These are phyloP conservation scores for Atta cephalotes DNA, from an alignment of 1,140 invertebrate genomes.

Conservation along the genomic window DNA sequence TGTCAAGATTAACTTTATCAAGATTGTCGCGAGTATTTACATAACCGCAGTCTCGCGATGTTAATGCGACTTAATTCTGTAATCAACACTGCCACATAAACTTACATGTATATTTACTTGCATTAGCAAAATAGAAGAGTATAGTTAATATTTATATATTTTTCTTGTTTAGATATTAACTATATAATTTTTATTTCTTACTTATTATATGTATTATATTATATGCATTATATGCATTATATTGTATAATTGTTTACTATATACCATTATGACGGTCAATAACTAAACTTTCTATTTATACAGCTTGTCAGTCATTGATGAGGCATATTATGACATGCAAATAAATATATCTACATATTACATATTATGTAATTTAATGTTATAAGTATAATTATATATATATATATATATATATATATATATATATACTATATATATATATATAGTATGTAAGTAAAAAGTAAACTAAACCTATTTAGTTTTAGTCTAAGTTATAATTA, in stretches of 20 bases:
- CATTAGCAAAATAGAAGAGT: not conserved
- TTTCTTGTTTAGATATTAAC: not conserved
- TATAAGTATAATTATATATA: not conserved
- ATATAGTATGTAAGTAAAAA: too few species aligned
- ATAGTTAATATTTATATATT: not conserved
- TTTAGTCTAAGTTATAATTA: too few species aligned
- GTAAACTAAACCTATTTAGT: too few species aligned
- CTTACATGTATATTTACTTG: not conserved
- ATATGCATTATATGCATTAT: not conserved
- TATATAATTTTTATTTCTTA: not conserved
- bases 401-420: too few species aligned
- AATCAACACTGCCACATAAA: not conserved
- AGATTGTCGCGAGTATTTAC: slow-evolving; percentile 5
- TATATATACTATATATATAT: too few species aligned
- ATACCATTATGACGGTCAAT: not conserved
- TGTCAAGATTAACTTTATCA: slow-evolving; percentile 33
- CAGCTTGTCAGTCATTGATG: not conserved
- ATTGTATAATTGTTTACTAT: not conserved
- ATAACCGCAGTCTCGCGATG: not conserved
- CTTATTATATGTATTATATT: not conserved
- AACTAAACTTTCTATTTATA: not conserved
- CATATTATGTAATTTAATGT: not conserved
- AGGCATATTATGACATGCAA: not conserved
- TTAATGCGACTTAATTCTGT: not conserved
- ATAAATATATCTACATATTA: not conserved